Base-by-base conservation (phyloP, 2,888 invertebrate genomes). In the Theristus sp. region DNA sequence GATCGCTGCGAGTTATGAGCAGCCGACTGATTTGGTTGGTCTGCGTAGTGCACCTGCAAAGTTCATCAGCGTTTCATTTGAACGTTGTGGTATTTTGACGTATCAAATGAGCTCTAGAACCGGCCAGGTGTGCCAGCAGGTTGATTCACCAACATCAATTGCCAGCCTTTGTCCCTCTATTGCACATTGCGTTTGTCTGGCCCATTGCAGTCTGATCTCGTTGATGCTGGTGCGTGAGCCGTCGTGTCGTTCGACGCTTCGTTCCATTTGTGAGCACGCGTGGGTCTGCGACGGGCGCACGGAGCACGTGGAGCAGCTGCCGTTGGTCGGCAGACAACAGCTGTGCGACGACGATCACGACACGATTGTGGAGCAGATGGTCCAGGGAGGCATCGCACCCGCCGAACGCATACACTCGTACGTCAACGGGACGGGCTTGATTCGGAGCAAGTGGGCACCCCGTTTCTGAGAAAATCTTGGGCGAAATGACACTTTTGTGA, bases 201-300 rank as follows among this genome's bases (percentile, higher is more conserved):
- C n/a, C n/a, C n/a, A 28, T 65, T 72, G 46, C 73, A 87, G 87
- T 70, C 80, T 98, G 66, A 94, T 98, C 73, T 84, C 84, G 20
- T 82, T 83, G 71, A 94, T 98, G 94, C 79, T 98, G 67, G 86
- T 91, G 29, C 81, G 91, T 64, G 89, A 91, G 75, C 96, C 98
- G 0, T 86, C 86, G 68, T 85, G 87, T 72, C 81, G 98, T 60
- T 88, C 91, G 0, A 84, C 84, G 6, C 80, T 98, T 30, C 81
- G 84, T 53, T 86, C 91, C 78, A 91, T 98, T 62, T 84, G 88
- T 0, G 80, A 81, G 24, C 87, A 93, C 75, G 81, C 83, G 0
- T 72, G 71, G 72, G 71, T 72, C n/a, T 10, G n/a, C 20, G 49
- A 3, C 24, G 73, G 73, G n/a, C 70, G 28, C 56, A 17, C 29